Evolutionary conservation across 1,140 invertebrate genomes (phyloP).

Genomic region (Drosophila takahashii): DNA sequence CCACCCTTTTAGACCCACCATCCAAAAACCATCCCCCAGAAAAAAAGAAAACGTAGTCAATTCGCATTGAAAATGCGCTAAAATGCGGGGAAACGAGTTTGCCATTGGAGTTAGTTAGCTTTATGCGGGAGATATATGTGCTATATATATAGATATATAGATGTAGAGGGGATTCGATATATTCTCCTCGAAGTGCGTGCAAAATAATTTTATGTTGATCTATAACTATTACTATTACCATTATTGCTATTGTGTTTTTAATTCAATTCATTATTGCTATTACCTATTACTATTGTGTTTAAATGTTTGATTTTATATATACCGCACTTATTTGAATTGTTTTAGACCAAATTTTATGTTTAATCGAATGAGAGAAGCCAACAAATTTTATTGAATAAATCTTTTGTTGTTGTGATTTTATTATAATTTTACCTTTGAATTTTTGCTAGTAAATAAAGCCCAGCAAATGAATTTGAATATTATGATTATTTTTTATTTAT

Average conservation of each 20-base stretch:
- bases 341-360: conserved; percentile 61
- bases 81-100: conserved; percentile 1
- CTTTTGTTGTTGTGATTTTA: conserved; percentile 75
- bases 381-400: conserved; percentile 67
- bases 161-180: background rate
- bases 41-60: conserved; percentile 44
- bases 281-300: conserved; percentile 51
- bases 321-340: conserved; percentile 53
- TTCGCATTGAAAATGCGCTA: conserved; percentile 57
- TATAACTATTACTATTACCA: conserved; percentile 17
- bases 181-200: conserved; percentile 17
- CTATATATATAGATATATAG: background rate
- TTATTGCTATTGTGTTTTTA: conserved; percentile 58
- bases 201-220: conserved; percentile 37
- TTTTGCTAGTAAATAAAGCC: conserved; percentile 19
- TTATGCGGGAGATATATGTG: conserved; percentile 3
- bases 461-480: background rate
- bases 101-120: conserved; percentile 1
- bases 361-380: conserved; percentile 30
- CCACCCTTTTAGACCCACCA: conserved; percentile 6
- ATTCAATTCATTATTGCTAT: conserved; percentile 38
- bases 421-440: conserved; percentile 63
- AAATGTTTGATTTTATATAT: conserved; percentile 59
- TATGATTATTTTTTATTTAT: background rate
- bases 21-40: no score